Evolutionary conservation across 2,888 invertebrate genomes (phyloP), one percentile per base, ranked within the genome.

Genomic region (Melinaea marsaeus): DNA sequence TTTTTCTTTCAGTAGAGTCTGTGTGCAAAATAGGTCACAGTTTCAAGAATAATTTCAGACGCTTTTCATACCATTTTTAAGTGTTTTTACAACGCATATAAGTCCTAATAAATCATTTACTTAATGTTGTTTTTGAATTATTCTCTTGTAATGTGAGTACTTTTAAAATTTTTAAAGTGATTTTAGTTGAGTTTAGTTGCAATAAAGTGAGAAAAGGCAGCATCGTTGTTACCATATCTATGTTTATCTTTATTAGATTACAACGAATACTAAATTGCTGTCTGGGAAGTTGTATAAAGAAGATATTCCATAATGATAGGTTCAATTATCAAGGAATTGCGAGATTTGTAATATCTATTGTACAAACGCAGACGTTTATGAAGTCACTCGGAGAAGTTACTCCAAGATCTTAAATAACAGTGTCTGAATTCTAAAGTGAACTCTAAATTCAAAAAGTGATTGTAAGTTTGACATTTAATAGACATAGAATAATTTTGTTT

Each of bases 281-380:
- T 9, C 9, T 42, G 42, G 7, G 37, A 37, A 7, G 42, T 7
- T 42, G 42, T 9, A 7, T 42, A 11, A 22, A 22, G 22, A 22
- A 22, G 22, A 22, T 1, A 22, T 22, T 22, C 22, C 22, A 22
- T 22, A 22, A 22, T 22, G 22, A 22, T 22, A 11, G 22, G 42
- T 37, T 37, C 37, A 7, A 4, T 2, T 37, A 37, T 37, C 4
- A 37, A 37, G 4, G 37, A 37, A 37, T 7, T 37, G 37, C 48
- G 48, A 48, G 48, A 51, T 51, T 51, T 51, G 51, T 46, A 46
- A 46, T 46, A 46, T 46, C 46, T n/a, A 46, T 46, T 46, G n/a
- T n/a, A 46, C 46, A 46, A 46, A 46, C 46, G 11, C 46, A 7
- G 46, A 46, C 46, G 46, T 46, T 46, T 46, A 46, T 46, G 46